phyloP scores from a whole-genome alignment of 1,140 invertebrate genomes.

The Drosophila elegans region DNA sequence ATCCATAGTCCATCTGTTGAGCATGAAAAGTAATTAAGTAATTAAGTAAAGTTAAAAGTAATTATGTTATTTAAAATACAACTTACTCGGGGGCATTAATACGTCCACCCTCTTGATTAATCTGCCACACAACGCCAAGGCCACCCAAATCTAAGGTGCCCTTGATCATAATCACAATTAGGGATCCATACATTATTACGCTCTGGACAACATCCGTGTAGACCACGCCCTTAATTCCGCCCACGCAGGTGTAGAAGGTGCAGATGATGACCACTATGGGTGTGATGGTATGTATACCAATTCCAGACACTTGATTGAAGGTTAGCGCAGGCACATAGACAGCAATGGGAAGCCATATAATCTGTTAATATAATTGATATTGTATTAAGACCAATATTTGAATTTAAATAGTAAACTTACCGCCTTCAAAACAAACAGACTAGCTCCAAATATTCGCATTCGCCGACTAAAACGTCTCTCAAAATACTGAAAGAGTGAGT shows the following conservation, averaged over 20 bases:
- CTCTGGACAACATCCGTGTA: constrained; percentile 97
- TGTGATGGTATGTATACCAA: constrained; percentile 92
- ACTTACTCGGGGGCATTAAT: constrained; percentile 91
- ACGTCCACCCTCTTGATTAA: constrained; percentile 90
- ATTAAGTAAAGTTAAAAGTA: too few relatives aligned
- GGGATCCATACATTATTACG: constrained; percentile 93
- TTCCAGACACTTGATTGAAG: constrained; percentile 93
- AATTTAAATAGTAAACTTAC: constrained; percentile 85
- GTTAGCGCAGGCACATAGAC: constrained; percentile 94
- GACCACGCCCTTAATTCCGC: constrained; percentile 96
- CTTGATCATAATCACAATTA: constrained; percentile 92
- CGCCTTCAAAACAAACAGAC: constrained; percentile 89
- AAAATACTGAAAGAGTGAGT: constrained; percentile 89
- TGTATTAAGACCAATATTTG: background rate
- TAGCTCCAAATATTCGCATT: constrained; percentile 90
- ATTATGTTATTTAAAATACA: rapidly evolving
- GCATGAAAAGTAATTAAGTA: constrained; percentile 12
- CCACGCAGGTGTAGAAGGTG: constrained; percentile 96
- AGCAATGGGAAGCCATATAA: constrained; percentile 89
- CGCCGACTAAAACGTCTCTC: constrained; percentile 91
- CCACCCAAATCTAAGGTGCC: constrained; percentile 93
- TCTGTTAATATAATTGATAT: constrained; percentile 24
- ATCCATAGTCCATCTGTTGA: constrained; percentile 88
- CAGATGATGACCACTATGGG: constrained; percentile 93
- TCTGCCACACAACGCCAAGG: constrained; percentile 88